phyloP scores from a whole-genome alignment of 2,888 invertebrate genomes.

The Carabus problematicus region DNA sequence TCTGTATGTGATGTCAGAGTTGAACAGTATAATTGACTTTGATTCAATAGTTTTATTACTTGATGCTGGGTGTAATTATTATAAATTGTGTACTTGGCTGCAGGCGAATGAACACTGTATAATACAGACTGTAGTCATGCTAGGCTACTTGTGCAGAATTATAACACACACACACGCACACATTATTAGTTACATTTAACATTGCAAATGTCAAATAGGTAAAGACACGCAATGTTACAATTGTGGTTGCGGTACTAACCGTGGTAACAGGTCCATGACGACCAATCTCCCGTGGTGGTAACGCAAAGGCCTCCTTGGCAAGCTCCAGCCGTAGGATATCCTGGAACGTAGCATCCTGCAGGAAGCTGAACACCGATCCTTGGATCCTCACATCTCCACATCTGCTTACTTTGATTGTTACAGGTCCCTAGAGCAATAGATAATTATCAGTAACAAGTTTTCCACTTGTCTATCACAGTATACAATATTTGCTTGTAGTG shows the following conservation, averaged over 20 bases:
- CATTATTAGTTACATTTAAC: too few relatives aligned
- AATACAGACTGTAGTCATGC: too few relatives aligned
- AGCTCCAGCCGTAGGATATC: conserved; percentile 66
- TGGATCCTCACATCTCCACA: conserved; percentile 68
- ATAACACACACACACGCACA: too few relatives aligned
- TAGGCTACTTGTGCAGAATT: too few relatives aligned
- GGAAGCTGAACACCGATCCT: conserved; percentile 71
- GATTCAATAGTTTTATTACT: too few relatives aligned
- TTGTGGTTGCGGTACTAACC: conserved; percentile 52
- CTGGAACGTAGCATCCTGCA: conserved; percentile 66
- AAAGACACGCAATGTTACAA: not conserved
- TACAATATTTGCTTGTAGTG: too few relatives aligned
- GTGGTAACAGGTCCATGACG: conserved; percentile 68
- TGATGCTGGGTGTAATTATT: too few relatives aligned
- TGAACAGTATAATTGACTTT: conserved; percentile 6
- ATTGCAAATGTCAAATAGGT: too few relatives aligned
- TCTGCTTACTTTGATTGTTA: conserved; percentile 67
- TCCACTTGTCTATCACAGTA: not conserved
- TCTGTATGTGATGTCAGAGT: not conserved
- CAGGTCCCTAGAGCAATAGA: conserved; percentile 68
- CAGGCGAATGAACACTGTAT: too few relatives aligned
- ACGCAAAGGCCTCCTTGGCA: conserved; percentile 68
- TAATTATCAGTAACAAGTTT: conserved; percentile 41
- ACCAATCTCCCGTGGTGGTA: conserved; percentile 65
- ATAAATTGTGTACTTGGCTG: too few relatives aligned